Percentiles rank a stretch among this genome's conserved stretches.
Conservation (phyloP, 1,140 invertebrate genomes). For the Oryzaephilus surinamensis region DNA sequence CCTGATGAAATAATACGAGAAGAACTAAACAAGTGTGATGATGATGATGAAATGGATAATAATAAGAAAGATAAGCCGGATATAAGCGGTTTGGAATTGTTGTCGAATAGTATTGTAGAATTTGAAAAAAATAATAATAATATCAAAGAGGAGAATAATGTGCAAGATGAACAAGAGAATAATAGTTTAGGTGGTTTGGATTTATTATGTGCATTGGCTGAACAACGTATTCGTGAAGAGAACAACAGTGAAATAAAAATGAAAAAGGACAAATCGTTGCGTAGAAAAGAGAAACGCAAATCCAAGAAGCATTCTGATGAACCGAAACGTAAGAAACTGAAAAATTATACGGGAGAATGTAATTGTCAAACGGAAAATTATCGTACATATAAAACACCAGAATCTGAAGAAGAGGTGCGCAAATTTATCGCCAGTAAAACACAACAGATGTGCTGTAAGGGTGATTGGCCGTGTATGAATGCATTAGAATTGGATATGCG, state of each 20-base stretch:
- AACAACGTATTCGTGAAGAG: conserved; percentile 72
- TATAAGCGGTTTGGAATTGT: conserved; percentile 65
- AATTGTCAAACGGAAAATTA: conserved; percentile 15
- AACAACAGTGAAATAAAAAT: conserved; percentile 37
- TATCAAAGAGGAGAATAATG: conserved; percentile 20
- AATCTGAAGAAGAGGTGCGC: conserved; percentile 38
- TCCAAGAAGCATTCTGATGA: conserved; percentile 27
- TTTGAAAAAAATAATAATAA: conserved; percentile 40
- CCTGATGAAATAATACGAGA: conserved; percentile 5
- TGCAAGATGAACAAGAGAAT: conserved; percentile 19
- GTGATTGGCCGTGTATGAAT: conserved; percentile 52
- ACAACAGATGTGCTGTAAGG: conserved; percentile 28
- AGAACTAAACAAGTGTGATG: background rate
- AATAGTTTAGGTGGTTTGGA: conserved; percentile 60
- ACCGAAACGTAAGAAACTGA: conserved; percentile 23
- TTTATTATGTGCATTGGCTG: conserved; percentile 71
- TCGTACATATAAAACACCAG: conserved; percentile 36
- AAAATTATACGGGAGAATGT: conserved; percentile 16
- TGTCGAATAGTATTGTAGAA: conserved; percentile 72
- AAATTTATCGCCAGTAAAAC: conserved; percentile 38
- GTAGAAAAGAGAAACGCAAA: conserved; percentile 24
- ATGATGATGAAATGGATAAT: conserved; percentile 6
- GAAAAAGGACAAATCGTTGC: conserved; percentile 14
- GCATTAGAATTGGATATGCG: conserved; percentile 71
- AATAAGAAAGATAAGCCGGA: conserved; percentile 37